phyloP scores from a whole-genome alignment of 2,113 vertebrate genomes.

The Saccopteryx bilineata region DNA sequence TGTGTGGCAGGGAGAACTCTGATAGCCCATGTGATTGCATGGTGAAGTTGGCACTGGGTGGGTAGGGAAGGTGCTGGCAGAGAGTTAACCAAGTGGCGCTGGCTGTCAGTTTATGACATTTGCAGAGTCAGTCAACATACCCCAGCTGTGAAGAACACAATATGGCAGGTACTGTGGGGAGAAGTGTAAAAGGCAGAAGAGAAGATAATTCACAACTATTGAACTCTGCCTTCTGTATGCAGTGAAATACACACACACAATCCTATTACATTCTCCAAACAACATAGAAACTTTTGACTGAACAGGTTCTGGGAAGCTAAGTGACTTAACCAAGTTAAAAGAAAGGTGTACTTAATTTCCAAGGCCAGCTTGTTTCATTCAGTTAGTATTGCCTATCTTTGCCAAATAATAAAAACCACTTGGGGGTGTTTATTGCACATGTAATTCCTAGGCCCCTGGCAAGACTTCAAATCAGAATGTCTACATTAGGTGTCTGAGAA shows the following conservation, averaged over 20 bases:
- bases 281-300: not conserved
- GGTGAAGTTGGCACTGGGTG: not conserved
- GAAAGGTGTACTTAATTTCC: not conserved
- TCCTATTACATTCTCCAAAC: not conserved
- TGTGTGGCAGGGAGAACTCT: not conserved
- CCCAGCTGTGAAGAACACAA: not conserved
- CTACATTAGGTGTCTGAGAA: not conserved
- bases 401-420: not conserved
- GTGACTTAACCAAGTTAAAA: not conserved
- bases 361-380: not conserved
- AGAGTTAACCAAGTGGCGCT: not conserved
- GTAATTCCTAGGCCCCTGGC: not conserved
- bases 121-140: not conserved
- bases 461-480: slow-evolving; percentile 4
- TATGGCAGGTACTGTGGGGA: not conserved
- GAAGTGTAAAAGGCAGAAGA: not conserved
- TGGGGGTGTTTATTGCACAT: not conserved
- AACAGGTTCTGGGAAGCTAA: not conserved
- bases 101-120: not conserved
- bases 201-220: not conserved
- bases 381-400: not conserved
- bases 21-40: not conserved
- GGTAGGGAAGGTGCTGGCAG: not conserved
- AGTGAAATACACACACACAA: not conserved
- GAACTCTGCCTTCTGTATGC: not conserved